Percentiles rank a stretch among this genome's conserved stretches.
Conservation (phyloP, 2,797 vertebrate genomes). For the Pygocentrus nattereri region DNA sequence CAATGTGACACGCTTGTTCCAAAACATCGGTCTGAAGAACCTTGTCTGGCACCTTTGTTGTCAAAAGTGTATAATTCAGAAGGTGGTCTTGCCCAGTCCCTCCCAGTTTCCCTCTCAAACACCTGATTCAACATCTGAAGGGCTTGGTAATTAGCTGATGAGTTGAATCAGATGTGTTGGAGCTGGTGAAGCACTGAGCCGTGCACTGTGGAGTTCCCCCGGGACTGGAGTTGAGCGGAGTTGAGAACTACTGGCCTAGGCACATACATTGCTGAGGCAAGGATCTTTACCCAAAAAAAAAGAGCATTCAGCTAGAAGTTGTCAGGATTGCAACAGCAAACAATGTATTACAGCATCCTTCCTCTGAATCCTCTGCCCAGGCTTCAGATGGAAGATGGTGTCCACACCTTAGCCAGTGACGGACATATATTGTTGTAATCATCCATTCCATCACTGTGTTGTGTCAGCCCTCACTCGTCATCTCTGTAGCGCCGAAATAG, state of each 20-base stretch:
- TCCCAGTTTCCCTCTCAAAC: background rate
- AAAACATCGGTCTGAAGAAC: too few relatives aligned
- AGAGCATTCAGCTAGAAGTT: background rate
- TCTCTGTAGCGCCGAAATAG: background rate
- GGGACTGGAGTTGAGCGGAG: background rate
- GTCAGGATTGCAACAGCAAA: constrained; percentile 18
- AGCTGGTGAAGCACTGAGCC: background rate
- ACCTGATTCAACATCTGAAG: background rate
- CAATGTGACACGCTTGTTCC: too few relatives aligned
- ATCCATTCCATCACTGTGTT: background rate
- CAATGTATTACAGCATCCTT: constrained; percentile 13
- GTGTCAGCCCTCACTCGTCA: background rate
- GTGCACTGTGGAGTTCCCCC: background rate
- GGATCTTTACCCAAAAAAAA: background rate
- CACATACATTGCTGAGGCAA: constrained; percentile 15
- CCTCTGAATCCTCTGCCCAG: background rate
- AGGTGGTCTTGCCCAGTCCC: background rate
- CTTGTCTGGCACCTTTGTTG: background rate
- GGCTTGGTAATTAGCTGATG: constrained; percentile 1
- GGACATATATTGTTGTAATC: background rate
- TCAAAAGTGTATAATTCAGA: background rate
- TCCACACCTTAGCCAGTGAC: background rate
- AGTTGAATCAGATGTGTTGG: background rate
- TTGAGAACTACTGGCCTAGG: constrained; percentile 8
- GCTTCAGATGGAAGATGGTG: background rate